phyloP scores from a whole-genome alignment of 2,113 vertebrate species.

The Bufo bufo region DNA sequence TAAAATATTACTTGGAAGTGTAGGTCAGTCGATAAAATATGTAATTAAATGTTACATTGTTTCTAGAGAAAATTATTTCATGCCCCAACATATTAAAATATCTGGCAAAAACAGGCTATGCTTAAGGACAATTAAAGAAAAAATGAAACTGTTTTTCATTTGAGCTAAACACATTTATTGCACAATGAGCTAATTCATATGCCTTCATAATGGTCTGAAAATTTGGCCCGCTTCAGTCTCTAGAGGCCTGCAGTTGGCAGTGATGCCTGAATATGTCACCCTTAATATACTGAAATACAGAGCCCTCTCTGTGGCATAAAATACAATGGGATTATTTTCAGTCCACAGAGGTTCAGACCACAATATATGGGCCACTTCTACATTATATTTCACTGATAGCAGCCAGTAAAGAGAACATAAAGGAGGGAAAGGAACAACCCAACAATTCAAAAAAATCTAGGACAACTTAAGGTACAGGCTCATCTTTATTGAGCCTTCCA shows the following conservation, averaged over 20 bases:
- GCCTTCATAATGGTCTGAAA: constrained; percentile 31
- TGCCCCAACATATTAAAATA: constrained; percentile 19
- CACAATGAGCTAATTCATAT: constrained; percentile 56
- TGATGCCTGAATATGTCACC: constrained; percentile 29
- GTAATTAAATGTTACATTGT: background rate
- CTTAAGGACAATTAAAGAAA: constrained; percentile 34
- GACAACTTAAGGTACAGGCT: too few species aligned
- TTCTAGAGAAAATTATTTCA: constrained; percentile 19
- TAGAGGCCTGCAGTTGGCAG: constrained; percentile 19
- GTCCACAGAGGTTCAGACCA: background rate
- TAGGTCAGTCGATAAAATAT: background rate
- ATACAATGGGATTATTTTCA: background rate
- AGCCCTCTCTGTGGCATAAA: constrained; percentile 3
- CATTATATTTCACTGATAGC: background rate
- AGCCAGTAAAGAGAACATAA: background rate
- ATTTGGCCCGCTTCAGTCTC: background rate
- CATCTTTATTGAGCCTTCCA: too few species aligned
- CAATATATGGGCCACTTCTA: background rate
- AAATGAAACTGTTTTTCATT: constrained; percentile 53
- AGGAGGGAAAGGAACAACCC: too few species aligned
- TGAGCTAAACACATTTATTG: constrained; percentile 40
- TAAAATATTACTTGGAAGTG: background rate
- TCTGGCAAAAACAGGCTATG: constrained; percentile 20
- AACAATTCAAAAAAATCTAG: too few species aligned
- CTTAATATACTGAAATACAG: constrained; percentile 18